Conservation (phyloP, 2,113 vertebrate species). For the Epinephelus cyanopodus region DNA sequence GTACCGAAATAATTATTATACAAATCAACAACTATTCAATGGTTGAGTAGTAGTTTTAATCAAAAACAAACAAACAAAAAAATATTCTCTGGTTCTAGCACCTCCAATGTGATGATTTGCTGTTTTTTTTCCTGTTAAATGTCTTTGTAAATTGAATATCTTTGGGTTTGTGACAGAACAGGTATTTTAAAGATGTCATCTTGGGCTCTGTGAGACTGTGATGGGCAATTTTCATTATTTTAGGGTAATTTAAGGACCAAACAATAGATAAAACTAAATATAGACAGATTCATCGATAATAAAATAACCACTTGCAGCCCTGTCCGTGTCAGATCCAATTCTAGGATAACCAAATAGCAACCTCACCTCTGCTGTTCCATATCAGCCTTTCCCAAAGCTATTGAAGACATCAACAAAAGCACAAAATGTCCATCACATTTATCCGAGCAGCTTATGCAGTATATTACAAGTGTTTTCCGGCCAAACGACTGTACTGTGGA, state of each 20-base stretch:
- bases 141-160: background rate
- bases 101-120: too few relatives aligned
- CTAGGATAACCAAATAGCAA: too few relatives aligned
- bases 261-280: background rate
- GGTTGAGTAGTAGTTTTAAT: background rate
- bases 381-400: background rate
- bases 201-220: too few relatives aligned
- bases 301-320: background rate
- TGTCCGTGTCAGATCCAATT: background rate
- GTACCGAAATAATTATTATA: too few relatives aligned
- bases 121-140: background rate
- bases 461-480: background rate
- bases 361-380: background rate
- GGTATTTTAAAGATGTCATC: background rate
- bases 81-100: too few relatives aligned
- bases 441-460: background rate
- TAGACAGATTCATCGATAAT: too few relatives aligned
- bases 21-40: too few relatives aligned
- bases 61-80: background rate
- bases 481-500: constrained; percentile 8
- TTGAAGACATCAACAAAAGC: background rate
- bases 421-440: background rate
- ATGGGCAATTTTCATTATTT: too few relatives aligned
- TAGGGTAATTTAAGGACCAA: background rate
- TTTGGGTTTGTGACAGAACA: background rate